Percentiles rank a stretch among this genome's conserved stretches.
phyloP scores from a whole-genome alignment of 2,113 vertebrate species.

The Neolamprologus hecqui region DNA sequence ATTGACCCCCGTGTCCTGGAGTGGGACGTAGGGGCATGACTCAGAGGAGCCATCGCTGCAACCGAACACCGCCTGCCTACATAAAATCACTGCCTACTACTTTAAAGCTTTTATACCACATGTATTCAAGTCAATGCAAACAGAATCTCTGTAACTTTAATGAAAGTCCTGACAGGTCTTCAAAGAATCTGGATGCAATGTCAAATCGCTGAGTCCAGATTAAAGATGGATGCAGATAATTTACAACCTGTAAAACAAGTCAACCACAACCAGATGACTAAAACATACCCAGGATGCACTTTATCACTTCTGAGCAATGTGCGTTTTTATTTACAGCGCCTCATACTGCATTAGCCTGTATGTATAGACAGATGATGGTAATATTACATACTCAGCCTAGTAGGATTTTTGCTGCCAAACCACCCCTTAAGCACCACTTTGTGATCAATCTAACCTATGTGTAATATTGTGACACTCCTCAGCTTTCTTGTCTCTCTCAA shows the following conservation, averaged over 20 bases:
- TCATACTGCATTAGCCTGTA: not conserved
- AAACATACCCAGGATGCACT: not conserved
- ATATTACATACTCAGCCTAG: not conserved
- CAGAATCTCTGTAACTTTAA: not conserved
- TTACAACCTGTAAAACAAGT: not conserved
- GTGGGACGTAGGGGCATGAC: not conserved
- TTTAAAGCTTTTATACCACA: not conserved
- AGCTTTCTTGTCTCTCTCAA: not conserved
- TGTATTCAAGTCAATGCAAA: not conserved
- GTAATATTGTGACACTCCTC: not conserved
- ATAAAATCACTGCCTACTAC: not conserved
- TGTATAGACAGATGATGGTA: not conserved
- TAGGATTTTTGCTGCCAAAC: not conserved
- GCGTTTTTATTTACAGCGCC: not conserved
- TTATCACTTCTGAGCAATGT: not conserved
- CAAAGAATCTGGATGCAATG: not conserved
- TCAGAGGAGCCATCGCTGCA: not conserved
- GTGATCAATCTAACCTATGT: not conserved
- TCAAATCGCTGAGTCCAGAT: not conserved
- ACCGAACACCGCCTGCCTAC: not conserved
- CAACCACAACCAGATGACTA: not conserved
- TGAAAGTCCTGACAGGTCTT: not conserved
- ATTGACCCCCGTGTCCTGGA: not conserved
- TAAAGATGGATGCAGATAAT: not conserved
- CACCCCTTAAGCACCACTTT: not conserved